Evolutionary conservation across 2,797 vertebrate species (phyloP).

Genomic region (Rhyacichthys aspro): DNA sequence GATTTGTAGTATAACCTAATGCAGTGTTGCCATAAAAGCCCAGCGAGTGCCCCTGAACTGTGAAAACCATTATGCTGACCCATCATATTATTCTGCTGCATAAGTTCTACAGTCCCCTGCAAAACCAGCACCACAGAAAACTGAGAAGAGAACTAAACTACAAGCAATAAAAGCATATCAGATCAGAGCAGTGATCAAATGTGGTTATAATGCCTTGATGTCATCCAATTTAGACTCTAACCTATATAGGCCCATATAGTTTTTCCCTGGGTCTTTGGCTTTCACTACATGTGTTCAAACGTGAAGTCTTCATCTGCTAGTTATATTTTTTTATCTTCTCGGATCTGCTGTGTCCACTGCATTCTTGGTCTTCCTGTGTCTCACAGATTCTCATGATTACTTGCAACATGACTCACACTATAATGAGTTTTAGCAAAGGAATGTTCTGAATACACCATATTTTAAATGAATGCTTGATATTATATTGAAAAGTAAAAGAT

Average conservation of each 20-base stretch:
- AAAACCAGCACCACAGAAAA: background rate
- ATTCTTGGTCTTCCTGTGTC: background rate
- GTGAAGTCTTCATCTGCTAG: too few species aligned
- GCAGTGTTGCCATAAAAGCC: background rate
- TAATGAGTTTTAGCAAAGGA: slow-evolving; percentile 29
- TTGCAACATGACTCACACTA: slow-evolving; percentile 34
- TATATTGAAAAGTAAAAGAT: background rate
- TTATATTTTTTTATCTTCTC: slow-evolving; percentile 1
- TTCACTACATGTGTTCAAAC: too few species aligned
- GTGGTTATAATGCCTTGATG: too few species aligned
- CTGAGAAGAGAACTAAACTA: background rate
- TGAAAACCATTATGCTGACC: slow-evolving; percentile 6
- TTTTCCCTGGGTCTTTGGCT: too few species aligned
- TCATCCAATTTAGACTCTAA: too few species aligned
- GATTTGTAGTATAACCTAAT: background rate
- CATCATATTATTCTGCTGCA: background rate
- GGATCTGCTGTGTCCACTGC: slow-evolving; percentile 3
- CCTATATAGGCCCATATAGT: too few species aligned
- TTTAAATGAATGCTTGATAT: too few species aligned
- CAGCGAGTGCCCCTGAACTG: background rate
- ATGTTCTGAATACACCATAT: background rate
- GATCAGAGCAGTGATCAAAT: too few species aligned
- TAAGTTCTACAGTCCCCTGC: background rate
- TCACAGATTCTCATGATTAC: slow-evolving; percentile 29
- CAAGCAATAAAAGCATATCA: background rate